These are phyloP conservation scores for Cylindroiulus punctatus DNA, from an alignment of 2,888 invertebrate species.

Conservation along the genomic window DNA sequence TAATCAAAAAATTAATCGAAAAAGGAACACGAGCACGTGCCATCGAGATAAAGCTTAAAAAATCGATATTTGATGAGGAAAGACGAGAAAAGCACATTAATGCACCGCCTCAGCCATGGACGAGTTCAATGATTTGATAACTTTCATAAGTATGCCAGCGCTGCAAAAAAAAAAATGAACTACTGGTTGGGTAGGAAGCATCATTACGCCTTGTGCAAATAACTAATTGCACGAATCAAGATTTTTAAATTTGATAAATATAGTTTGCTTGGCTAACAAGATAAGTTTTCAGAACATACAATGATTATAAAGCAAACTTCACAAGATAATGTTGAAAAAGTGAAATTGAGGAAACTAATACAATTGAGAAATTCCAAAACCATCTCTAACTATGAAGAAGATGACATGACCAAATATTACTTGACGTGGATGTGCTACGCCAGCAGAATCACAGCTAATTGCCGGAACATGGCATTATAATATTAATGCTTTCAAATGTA, in stretches of 20 bases:
- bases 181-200: not conserved
- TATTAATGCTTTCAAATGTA: too few species aligned
- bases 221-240: not conserved
- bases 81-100: not conserved
- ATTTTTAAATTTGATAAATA: not conserved
- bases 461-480: too few species aligned
- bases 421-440: too few species aligned
- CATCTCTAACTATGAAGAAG: too few species aligned
- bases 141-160: slow-evolving; percentile 1
- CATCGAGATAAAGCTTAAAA: not conserved
- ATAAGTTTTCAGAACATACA: too few species aligned
- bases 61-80: not conserved
- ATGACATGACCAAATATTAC: too few species aligned
- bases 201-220: not conserved
- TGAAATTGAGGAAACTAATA: too few species aligned
- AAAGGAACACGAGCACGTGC: not conserved
- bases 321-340: too few species aligned
- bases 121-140: slow-evolving; percentile 11
- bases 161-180: not conserved
- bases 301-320: too few species aligned
- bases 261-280: not conserved
- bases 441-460: too few species aligned
- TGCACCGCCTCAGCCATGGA: not conserved
- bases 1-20: slow-evolving; percentile 11
- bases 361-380: too few species aligned